These are phyloP conservation scores for Conus canariensis DNA, from an alignment of 2,888 invertebrate species.

Conservation along the genomic window DNA sequence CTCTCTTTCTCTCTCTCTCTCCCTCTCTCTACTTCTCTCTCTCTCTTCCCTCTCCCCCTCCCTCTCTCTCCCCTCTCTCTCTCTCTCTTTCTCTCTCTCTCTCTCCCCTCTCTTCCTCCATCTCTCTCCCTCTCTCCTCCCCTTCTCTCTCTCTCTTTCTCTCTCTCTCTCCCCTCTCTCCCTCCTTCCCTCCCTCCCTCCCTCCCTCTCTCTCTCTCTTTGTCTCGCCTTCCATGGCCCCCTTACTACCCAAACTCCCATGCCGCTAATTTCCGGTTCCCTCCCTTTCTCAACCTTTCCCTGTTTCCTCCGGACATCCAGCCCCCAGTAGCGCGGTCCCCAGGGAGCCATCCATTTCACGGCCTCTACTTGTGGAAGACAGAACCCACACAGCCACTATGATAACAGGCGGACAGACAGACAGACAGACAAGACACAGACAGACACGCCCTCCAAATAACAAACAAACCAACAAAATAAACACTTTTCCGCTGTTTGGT, in stretches of 20 bases:
- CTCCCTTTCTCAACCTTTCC: neutral
- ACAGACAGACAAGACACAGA: too few relatives aligned
- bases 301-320: too few relatives aligned
- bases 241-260: too few relatives aligned
- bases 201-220: neutral
- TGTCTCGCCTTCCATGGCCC: neutral
- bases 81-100: too few relatives aligned
- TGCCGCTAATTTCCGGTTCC: neutral
- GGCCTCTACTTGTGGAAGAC: too few relatives aligned
- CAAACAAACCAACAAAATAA: too few relatives aligned
- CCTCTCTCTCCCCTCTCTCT: neutral
- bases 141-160: neutral
- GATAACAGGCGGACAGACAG: too few relatives aligned
- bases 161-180: neutral
- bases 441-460: too few relatives aligned
- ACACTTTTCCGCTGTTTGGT: too few relatives aligned
- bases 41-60: neutral
- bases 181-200: neutral
- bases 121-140: neutral
- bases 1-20: neutral
- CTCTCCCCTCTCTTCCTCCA: neutral
- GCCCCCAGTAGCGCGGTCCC: too few relatives aligned
- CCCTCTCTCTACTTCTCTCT: neutral
- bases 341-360: too few relatives aligned
- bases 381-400: too few relatives aligned